Percentiles rank a stretch among this genome's conserved stretches.
These are phyloP conservation scores for Tupaia tana DNA, from an alignment of 2,113 vertebrate genomes.

Conservation along the genomic window DNA sequence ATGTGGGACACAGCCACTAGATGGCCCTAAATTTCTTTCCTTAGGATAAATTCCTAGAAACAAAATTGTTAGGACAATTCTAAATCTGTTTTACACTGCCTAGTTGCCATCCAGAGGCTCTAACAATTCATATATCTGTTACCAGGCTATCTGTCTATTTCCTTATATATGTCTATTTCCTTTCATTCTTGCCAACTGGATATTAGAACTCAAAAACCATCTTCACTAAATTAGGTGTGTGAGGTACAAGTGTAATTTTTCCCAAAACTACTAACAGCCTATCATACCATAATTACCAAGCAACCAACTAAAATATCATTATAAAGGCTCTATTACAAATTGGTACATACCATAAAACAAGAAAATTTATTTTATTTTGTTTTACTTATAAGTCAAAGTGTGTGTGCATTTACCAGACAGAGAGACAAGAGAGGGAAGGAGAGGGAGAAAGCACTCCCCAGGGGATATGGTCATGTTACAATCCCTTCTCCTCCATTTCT, in stretches of 20 bases:
- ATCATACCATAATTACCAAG: not conserved
- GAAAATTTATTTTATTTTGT: not conserved
- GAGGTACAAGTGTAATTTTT: not conserved
- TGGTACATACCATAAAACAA: not conserved
- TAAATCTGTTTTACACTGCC: not conserved
- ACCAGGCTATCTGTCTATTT: not conserved
- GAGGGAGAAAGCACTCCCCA: no score
- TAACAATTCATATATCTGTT: not conserved
- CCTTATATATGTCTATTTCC: not conserved
- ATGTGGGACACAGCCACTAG: no score
- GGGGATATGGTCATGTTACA: no score
- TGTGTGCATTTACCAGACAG: no score
- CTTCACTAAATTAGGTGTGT: not conserved
- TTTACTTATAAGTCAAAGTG: no score
- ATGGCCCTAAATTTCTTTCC: not conserved
- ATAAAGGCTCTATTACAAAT: not conserved
- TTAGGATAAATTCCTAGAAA: not conserved
- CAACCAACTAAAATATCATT: not conserved
- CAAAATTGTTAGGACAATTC: not conserved
- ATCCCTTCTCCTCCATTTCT: no score
- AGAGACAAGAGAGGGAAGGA: no score
- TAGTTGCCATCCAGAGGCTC: not conserved
- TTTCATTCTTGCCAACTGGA: not conserved
- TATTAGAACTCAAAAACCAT: not conserved
- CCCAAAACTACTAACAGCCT: not conserved